Percentiles rank a stretch among this genome's conserved stretches.
Conservation (phyloP, 2,888 invertebrate genomes). For the Cephus rjabovi region DNA sequence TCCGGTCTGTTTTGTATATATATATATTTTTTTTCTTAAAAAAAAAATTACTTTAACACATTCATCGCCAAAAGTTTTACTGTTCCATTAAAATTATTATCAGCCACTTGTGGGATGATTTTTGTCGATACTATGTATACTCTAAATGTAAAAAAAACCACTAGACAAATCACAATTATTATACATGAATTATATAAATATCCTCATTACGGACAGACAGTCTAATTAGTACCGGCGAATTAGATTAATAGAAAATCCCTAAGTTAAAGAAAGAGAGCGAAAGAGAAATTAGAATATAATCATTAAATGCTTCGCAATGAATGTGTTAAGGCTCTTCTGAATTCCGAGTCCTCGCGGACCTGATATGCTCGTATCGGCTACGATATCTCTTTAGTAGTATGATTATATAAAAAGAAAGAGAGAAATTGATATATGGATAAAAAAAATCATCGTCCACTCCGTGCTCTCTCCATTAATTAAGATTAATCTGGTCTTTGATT, state of each 20-base stretch:
- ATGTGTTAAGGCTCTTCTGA: not conserved
- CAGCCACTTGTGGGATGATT: not conserved
- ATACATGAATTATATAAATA: not conserved
- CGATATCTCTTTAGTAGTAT: not conserved
- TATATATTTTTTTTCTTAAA: not conserved
- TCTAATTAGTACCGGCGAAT: not conserved
- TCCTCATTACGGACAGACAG: not conserved
- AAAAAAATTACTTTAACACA: slow-evolving; percentile 7
- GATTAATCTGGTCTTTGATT: not conserved
- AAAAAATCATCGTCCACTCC: not conserved
- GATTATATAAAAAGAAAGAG: not conserved
- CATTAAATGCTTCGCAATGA: not conserved
- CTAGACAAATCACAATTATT: not conserved
- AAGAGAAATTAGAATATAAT: not conserved
- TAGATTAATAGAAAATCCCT: not conserved
- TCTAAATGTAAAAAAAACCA: not conserved
- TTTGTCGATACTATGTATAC: not conserved
- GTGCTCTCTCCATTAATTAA: not conserved
- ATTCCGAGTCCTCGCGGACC: not conserved
- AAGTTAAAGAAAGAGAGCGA: not conserved
- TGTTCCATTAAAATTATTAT: not conserved
- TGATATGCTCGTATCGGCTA: not conserved
- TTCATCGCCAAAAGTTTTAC: not conserved
- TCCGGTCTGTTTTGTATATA: not conserved
- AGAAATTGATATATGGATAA: not conserved